Percentiles rank a stretch among this genome's conserved stretches.
Conservation (phyloP, 2,113 vertebrate species). For the Anolis sagrei region DNA sequence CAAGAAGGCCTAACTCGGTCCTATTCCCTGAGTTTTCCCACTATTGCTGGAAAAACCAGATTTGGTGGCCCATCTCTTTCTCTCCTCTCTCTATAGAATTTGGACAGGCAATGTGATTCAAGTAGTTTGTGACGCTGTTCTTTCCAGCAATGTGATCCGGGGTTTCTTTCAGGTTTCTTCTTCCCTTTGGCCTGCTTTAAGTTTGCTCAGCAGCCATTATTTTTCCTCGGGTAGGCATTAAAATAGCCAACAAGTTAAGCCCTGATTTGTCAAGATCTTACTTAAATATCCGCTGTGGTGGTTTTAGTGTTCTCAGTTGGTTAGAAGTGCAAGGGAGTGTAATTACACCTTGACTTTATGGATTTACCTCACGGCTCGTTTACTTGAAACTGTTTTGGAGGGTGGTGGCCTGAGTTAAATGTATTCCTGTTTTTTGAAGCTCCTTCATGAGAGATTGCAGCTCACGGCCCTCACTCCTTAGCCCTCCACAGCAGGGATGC, state of each 20-base stretch:
- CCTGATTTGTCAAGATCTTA: slow-evolving; percentile 42
- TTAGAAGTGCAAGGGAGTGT: slow-evolving; percentile 62
- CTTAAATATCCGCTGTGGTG: slow-evolving; percentile 53
- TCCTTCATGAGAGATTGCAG: not conserved
- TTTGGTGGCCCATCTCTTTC: slow-evolving; percentile 7
- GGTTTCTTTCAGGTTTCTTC: slow-evolving; percentile 37
- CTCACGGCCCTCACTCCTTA: not conserved
- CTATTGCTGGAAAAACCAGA: slow-evolving; percentile 35
- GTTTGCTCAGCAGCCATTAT: slow-evolving; percentile 51
- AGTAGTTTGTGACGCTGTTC: slow-evolving; percentile 34
- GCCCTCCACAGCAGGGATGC: not conserved
- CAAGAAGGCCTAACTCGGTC: too few species aligned
- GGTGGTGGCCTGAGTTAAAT: slow-evolving; percentile 12
- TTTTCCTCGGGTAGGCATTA: slow-evolving; percentile 38
- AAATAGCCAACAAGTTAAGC: slow-evolving; percentile 56
- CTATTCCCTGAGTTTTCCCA: too few species aligned
- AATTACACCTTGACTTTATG: slow-evolving; percentile 59
- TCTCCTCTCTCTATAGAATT: slow-evolving; percentile 15
- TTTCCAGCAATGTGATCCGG: slow-evolving; percentile 39
- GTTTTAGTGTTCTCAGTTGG: slow-evolving; percentile 55
- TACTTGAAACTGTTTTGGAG: slow-evolving; percentile 21
- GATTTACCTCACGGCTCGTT: slow-evolving; percentile 45
- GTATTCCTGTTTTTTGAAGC: slow-evolving; percentile 16
- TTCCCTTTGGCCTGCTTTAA: slow-evolving; percentile 23
- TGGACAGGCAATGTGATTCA: slow-evolving; percentile 34